A percentile compares a stretch with the other conserved stretches of the same genome.
Evolutionary conservation across 2,113 vertebrate genomes (phyloP).

Genomic region (Myxocyprinus asiaticus): DNA sequence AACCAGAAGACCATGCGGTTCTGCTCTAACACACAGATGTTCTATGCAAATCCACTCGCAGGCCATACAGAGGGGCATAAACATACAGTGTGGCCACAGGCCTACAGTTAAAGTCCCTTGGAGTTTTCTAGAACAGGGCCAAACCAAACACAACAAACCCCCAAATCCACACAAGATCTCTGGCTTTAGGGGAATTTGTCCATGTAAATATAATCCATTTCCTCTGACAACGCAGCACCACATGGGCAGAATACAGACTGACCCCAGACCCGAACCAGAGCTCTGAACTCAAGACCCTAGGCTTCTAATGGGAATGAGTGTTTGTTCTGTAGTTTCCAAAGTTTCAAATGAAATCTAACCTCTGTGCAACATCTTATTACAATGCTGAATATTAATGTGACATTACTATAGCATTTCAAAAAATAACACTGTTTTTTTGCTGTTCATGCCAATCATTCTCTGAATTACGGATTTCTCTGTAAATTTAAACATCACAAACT

Average conservation of each 20-base stretch:
- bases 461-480: not conserved
- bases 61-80: conserved; percentile 23
- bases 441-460: not conserved
- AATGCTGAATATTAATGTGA: not conserved
- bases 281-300: not conserved
- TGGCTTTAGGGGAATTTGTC: conserved; percentile 71
- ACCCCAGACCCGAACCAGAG: conserved; percentile 56
- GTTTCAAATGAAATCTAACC: not conserved
- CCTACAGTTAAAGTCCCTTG: conserved; percentile 50
- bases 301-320: not conserved
- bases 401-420: not conserved
- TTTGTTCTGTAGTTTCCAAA: not conserved
- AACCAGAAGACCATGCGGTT: conserved; percentile 29
- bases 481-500: not conserved
- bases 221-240: conserved; percentile 74
- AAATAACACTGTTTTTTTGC: not conserved
- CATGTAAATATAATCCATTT: conserved; percentile 75
- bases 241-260: conserved; percentile 61
- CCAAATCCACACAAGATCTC: conserved; percentile 67
- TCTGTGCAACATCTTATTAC: too few species aligned
- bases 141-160: conserved; percentile 70
- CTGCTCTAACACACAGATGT: conserved; percentile 23
- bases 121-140: conserved; percentile 60
- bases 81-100: conserved; percentile 48
- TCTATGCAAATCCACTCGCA: conserved; percentile 33